Evolutionary conservation across 2,113 vertebrate genomes (phyloP).

Genomic region (Stegostoma tigrinum): DNA sequence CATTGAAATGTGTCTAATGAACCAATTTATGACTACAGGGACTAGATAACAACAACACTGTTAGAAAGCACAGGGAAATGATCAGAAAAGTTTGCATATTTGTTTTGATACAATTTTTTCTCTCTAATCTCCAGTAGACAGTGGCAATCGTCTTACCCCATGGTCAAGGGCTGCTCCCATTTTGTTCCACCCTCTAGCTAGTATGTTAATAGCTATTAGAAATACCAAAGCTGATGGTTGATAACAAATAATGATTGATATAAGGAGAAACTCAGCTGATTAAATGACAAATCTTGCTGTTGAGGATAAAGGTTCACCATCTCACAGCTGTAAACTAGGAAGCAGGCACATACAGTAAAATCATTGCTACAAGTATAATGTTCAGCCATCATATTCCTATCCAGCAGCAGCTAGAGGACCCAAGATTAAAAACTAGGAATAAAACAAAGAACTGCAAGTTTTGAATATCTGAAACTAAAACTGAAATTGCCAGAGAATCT

Average conservation of each 20-base stretch:
- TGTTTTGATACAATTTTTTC: background rate
- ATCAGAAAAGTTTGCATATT: background rate
- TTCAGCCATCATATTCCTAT: background rate
- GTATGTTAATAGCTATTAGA: background rate
- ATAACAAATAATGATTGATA: background rate
- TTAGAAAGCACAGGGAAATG: background rate
- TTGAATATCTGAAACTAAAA: too few species aligned
- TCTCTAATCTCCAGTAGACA: background rate
- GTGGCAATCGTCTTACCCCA: background rate
- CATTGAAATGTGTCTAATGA: background rate
- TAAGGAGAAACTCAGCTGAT: background rate
- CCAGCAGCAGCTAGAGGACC: background rate
- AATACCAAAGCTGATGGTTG: background rate
- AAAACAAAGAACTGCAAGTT: too few species aligned
- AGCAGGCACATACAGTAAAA: background rate
- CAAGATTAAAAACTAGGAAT: background rate
- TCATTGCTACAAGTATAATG: background rate
- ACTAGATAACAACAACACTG: background rate
- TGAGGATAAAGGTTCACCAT: background rate
- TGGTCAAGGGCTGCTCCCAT: background rate
- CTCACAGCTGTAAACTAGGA: background rate
- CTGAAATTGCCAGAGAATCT: too few species aligned
- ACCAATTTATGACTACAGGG: background rate
- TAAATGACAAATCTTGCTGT: background rate
- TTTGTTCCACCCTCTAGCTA: background rate